Evolutionary conservation across 2,888 invertebrate genomes (phyloP).

Genomic region (Tinea pellionella): DNA sequence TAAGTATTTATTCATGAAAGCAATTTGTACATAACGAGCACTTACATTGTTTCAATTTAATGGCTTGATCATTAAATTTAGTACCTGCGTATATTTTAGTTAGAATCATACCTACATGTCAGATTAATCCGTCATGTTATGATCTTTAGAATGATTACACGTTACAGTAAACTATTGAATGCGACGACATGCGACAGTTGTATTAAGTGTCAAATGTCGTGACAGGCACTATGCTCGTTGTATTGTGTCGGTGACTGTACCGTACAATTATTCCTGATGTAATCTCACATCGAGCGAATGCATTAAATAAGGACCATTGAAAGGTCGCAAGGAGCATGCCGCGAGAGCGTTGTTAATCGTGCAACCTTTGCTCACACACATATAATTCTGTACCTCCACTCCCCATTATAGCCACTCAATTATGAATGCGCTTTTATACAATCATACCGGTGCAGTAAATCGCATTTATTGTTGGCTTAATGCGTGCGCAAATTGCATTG

Average conservation of each 20-base stretch:
- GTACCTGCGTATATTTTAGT: not conserved
- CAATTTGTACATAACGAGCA: constrained; percentile 16
- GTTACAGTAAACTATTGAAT: not conserved
- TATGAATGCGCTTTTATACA: constrained; percentile 29
- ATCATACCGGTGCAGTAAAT: constrained; percentile 31
- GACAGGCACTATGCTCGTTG: not conserved
- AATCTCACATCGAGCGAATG: constrained; percentile 4
- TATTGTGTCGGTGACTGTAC: not conserved
- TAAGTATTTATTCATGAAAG: constrained; percentile 19
- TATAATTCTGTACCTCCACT: constrained; percentile 23
- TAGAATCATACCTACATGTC: not conserved
- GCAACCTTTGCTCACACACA: constrained; percentile 18
- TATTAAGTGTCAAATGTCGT: not conserved
- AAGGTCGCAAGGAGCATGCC: constrained; percentile 14
- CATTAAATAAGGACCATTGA: constrained; percentile 11
- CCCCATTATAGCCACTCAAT: constrained; percentile 28
- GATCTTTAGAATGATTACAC: not conserved
- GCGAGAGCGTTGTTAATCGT: constrained; percentile 15
- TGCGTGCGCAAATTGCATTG: constrained; percentile 34
- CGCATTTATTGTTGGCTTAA: constrained; percentile 35
- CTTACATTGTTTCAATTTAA: constrained; percentile 3
- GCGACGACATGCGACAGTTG: not conserved
- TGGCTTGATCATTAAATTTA: not conserved
- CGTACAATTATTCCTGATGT: constrained; percentile 8
- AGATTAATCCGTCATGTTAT: not conserved